Conservation (phyloP, 2,888 invertebrate genomes). For the Eledone cirrhosa region DNA sequence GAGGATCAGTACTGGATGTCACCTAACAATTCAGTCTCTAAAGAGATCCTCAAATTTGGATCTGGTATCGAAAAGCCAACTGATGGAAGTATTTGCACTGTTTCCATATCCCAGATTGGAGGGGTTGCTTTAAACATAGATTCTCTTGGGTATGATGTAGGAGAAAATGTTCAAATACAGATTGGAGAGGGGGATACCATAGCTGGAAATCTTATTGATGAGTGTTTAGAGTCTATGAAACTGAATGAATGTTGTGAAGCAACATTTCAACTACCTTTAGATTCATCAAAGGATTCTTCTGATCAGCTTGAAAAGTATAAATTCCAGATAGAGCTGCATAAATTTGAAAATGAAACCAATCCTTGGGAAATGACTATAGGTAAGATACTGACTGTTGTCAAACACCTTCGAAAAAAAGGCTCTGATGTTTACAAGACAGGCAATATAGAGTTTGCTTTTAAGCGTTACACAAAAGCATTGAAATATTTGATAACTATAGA, state of each 20-base stretch:
- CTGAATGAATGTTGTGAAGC: conserved; percentile 42
- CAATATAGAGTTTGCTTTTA: conserved; percentile 76
- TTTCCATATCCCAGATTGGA: conserved; percentile 9
- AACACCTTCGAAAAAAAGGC: conserved; percentile 59
- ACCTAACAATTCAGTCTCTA: neutral
- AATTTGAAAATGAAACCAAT: conserved; percentile 5
- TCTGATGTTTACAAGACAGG: conserved; percentile 75
- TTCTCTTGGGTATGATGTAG: conserved; percentile 30
- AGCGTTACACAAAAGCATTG: conserved; percentile 78
- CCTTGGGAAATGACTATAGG: conserved; percentile 38
- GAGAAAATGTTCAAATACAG: conserved; percentile 31
- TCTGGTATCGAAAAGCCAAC: conserved; percentile 31
- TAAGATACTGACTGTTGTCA: conserved; percentile 43
- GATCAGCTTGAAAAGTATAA: neutral
- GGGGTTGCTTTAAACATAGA: neutral
- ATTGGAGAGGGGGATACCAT: conserved; percentile 57
- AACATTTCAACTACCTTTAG: neutral
- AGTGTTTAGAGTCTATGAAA: conserved; percentile 51
- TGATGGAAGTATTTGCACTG: conserved; percentile 29
- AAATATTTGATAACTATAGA: conserved; percentile 74
- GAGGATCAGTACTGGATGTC: conserved; percentile 4
- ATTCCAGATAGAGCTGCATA: neutral
- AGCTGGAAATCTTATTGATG: conserved; percentile 54
- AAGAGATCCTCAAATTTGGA: neutral
- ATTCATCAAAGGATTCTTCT: neutral